Evolutionary conservation across 2,888 invertebrate genomes (phyloP).

Genomic region (Epinotia nisella): DNA sequence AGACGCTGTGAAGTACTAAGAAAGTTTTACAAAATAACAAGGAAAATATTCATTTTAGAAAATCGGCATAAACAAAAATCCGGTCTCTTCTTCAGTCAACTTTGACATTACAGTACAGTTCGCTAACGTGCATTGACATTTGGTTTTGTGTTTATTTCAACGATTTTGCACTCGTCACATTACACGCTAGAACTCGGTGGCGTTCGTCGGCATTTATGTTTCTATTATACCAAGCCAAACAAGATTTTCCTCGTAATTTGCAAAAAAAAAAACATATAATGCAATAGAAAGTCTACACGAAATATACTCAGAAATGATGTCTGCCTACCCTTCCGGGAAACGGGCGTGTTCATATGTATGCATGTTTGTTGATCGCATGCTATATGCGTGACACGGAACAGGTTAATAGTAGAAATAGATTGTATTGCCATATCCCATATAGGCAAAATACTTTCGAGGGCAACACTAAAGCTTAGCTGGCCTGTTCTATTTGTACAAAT

Average conservation of each 20-base stretch:
- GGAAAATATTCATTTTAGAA: background rate
- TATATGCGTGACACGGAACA: background rate
- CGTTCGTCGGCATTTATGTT: too few species aligned
- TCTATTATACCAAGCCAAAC: too few species aligned
- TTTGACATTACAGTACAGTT: background rate
- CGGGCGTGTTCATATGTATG: too few species aligned
- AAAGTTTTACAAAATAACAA: background rate
- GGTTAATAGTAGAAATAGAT: conserved; percentile 6
- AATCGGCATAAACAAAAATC: background rate
- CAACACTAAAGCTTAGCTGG: background rate
- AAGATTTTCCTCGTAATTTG: too few species aligned
- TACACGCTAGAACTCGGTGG: background rate
- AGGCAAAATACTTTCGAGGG: background rate
- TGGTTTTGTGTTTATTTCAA: background rate
- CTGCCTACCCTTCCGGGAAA: too few species aligned
- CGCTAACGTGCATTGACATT: background rate
- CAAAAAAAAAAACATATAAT: background rate
- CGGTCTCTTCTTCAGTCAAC: background rate
- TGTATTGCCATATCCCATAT: background rate
- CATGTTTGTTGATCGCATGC: too few species aligned
- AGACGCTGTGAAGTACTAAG: background rate
- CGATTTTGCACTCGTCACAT: background rate
- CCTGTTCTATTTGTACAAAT: conserved; percentile 19
- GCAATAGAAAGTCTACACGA: too few species aligned
- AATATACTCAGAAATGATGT: too few species aligned